Base-by-base conservation (phyloP, 1,140 invertebrate species). In the Lepidurus couesii region DNA sequence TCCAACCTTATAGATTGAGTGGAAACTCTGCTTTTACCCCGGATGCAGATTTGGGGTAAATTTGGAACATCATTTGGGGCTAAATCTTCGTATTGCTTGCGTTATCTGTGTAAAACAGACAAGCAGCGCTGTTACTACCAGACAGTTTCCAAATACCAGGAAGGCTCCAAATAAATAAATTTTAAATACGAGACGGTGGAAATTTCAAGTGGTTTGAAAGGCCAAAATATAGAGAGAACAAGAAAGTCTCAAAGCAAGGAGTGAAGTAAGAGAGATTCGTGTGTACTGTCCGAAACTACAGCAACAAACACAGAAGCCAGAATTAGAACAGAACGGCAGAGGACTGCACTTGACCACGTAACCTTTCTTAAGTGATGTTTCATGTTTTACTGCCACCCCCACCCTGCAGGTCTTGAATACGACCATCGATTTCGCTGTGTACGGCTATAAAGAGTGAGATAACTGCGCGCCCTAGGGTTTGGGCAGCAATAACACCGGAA, bases 261-360 rank as follows among this genome's bases (percentile, higher is more conserved):
- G 53, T n/a, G 6, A 16, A 65, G 53, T 16, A 65, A 65, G 21
- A n/a, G n/a, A 21, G 53, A 65, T 65, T 65, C 21, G 21, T 13
- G 9, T 21, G 53, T 65, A 65, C 53, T 21, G 53, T 65, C 53
- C 8, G 53, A 65, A 65, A 65, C 16, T 65, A 65, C 13, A 65
- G 53, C 53, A 65, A 65, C 53, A 13, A n/a, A 65, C 53, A 65
- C 53, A 65, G 21, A 65, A 21, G 53, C 53, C 53, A 65, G 53
- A 13, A 21, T 21, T 65, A 21, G 53, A 65, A 21, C 53, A n/a
- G 53, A 65, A 65, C 53, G 53, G 53, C 16, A 65, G 53, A 65
- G 53, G 53, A 65, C n/a, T 65, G 53, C 53, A 65, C 53, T 65
- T 65, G 53, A 65, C 53, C 53, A 65, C 53, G 53, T 65, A 65